Evolutionary conservation across 2,113 vertebrate genomes (phyloP), one percentile per base, ranked within the genome.

Genomic region (Pangasianodon gigas): DNA sequence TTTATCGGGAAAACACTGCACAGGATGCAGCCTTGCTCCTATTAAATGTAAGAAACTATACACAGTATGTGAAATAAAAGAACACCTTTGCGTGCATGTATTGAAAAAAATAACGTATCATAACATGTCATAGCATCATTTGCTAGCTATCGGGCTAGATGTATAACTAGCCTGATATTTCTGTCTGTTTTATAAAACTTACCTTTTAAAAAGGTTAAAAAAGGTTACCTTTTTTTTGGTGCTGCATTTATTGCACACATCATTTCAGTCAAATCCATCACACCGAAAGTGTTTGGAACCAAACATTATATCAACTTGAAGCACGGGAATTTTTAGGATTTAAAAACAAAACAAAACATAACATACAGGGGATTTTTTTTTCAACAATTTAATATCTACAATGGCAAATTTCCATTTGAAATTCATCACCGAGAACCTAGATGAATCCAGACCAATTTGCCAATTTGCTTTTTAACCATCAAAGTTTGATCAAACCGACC

Each of bases 41-140:
- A 52, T 81, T 52, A 52, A 81, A 81, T 81, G 48, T 81, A 26
- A 54, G 79, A 81, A 81, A 81, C 16, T 52, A 13, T 46, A 79
- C 7, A 48, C 41, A 24, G 21, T 13, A 54, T 82, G n/a, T 56
- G 80, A 56, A 56, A 32, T 56, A 56, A 82, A 56, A 54, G 32
- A 82, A 21, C 29, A 32, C n/a, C 29, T 79, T 51, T 51, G 46
- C 11, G 11, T 29, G 21, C 75, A 48, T 79, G 26, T 51, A 79
- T 51, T 29, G 46, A 29, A 79, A 75, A 75, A 44, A 48, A 10
- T 44, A 44, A 75, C 3, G 24, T 48, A 79, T 79, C 46, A 79
- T 51, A 14, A 79, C 21, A 79, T 5, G 18, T 74, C 18, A 46
- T 24, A 46, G 26, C 29, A 81, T 16, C 48, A n/a, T 81, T 81